A percentile compares a stretch with the other conserved stretches of the same genome.
These are phyloP conservation scores for Zaprionus vittiger DNA, from an alignment of 1,140 invertebrate species.

Conservation along the genomic window DNA sequence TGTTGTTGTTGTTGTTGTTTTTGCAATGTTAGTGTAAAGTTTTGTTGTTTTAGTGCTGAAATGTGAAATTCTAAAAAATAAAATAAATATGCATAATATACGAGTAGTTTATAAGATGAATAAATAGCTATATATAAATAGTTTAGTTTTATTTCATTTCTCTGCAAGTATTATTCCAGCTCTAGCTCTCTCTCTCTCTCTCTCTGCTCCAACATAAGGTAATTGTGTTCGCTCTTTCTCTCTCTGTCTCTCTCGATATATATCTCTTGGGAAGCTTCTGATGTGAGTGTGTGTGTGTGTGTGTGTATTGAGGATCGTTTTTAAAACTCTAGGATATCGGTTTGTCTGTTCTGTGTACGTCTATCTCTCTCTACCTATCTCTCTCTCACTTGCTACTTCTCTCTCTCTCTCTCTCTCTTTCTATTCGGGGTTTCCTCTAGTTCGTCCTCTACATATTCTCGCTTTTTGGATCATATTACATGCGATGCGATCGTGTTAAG, in stretches of 20 bases:
- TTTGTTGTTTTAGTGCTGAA: constrained; percentile 40
- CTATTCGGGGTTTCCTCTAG: constrained; percentile 28
- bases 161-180: constrained; percentile 3
- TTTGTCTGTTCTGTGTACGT: constrained; percentile 8
- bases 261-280: background rate
- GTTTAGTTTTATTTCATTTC: constrained; percentile 42
- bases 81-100: constrained; percentile 33
- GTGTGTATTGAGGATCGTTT: constrained; percentile 3
- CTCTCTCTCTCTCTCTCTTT: constrained; percentile 43
- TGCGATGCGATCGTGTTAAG: constrained; percentile 2
- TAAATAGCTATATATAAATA: constrained; percentile 51
- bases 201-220: constrained; percentile 6
- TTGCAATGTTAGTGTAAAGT: constrained; percentile 23
- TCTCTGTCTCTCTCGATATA: constrained; percentile 4
- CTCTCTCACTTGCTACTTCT: background rate
- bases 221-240: constrained; percentile 13
- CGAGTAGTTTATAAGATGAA: constrained; percentile 32
- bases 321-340: constrained; percentile 6
- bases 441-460: constrained; percentile 13
- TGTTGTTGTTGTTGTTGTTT: constrained; percentile 21
- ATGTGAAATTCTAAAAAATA: constrained; percentile 44
- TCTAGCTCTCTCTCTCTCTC: constrained; percentile 18
- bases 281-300: background rate
- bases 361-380: constrained; percentile 2
- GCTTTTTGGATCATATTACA: constrained; percentile 12